Conservation (phyloP, 2,797 vertebrate genomes). For the Falco peregrinus region DNA sequence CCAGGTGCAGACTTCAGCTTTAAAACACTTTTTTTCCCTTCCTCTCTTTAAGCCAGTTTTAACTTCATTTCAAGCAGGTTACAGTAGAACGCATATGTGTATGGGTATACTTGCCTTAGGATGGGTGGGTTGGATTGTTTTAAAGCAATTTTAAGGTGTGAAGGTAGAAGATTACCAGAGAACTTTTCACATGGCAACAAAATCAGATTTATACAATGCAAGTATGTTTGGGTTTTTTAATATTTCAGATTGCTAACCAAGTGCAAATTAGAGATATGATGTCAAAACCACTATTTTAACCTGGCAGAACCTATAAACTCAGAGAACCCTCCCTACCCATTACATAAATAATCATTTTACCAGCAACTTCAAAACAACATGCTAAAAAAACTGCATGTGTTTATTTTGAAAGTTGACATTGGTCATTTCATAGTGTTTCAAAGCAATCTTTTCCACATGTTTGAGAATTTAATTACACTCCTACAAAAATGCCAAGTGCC, state of each 20-base stretch:
- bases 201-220: neutral
- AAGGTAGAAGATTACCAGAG: neutral
- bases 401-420: constrained; percentile 13
- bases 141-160: neutral
- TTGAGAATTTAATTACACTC: neutral
- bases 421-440: constrained; percentile 38
- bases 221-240: too few relatives aligned
- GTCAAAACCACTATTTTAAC: neutral
- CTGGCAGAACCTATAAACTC: neutral
- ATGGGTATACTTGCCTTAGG: neutral
- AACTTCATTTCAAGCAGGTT: neutral
- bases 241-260: neutral
- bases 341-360: neutral
- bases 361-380: neutral
- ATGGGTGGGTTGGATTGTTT: neutral
- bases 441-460: neutral
- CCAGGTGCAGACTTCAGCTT: neutral
- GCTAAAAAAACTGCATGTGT: neutral
- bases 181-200: neutral
- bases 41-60: neutral
- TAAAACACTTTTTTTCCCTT: neutral
- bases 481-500: neutral
- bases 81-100: neutral
- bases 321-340: neutral
- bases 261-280: neutral